Base-by-base conservation (phyloP, 2,113 vertebrate genomes). In the Jaculus jaculus region DNA sequence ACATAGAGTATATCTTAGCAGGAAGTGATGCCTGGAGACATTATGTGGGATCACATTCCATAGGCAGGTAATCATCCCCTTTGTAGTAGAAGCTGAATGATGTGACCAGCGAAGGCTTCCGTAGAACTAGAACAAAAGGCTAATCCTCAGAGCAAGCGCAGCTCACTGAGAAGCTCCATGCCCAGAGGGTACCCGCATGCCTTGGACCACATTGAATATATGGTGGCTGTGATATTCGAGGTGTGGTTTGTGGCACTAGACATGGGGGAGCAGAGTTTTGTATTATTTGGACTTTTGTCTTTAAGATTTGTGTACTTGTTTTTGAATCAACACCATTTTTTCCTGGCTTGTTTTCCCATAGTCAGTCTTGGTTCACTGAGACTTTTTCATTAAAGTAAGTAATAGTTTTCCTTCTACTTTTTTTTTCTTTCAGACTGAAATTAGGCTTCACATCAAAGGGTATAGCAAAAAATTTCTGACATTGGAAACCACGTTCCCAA, bases 371-470 rank as follows among this genome's bases (percentile, higher is more conserved):
- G 73, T 85, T 93, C 91, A 88, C 51, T 74, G 90, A 82, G 73
- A 80, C 34, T 87, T 90, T 94, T 91, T 95, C 81, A 91, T 96
- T 95, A 94, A 91, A 92, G 78, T 58, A 85, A 95, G 87, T 93
- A 90, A 95, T 90, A 78, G 81, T 91, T 96, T 96, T 95, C 73
- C 28, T 89, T 91, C 84, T 93, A 87, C 54, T 24, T 61, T 87
- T n/a, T 81, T 68, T 47, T 78, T 20, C 90, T 88, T 85, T 92
- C 83, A 96, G 73, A 93, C 82, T 54, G 24, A 94, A 96, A 96
- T 94, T 96, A 85, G 82, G 86, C 79, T 39, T 72, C 90, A 96
- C 91, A 96, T 97, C 97, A 97, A 96, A 97, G 95, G 94, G 93
- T 93, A 94, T 90, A 72, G 93, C 92, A 87, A 95, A 97, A 92